Evolutionary conservation across 2,113 vertebrate species (phyloP).

Genomic region (Raja brachyura): DNA sequence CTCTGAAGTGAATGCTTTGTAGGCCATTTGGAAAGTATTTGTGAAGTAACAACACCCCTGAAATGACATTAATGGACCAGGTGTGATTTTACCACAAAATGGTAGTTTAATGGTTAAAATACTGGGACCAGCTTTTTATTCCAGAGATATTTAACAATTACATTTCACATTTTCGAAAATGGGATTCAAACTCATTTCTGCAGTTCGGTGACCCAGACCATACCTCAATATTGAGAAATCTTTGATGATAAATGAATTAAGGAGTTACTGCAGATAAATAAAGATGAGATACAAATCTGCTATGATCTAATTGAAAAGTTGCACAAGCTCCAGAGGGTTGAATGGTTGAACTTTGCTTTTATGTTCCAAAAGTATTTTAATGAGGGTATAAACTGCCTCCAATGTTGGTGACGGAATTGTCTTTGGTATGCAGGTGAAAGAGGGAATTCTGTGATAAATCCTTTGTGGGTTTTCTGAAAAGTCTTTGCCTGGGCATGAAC

Average conservation of each 20-base stretch:
- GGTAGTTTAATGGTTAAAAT: too few species aligned
- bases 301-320: not conserved
- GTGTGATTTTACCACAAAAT: too few species aligned
- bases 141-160: too few species aligned
- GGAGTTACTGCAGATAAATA: not conserved
- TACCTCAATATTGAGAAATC: not conserved
- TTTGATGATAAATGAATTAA: not conserved
- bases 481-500: not conserved
- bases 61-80: too few species aligned
- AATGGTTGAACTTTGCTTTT: not conserved
- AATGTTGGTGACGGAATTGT: not conserved
- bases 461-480: not conserved
- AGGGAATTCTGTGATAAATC: not conserved
- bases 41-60: too few species aligned
- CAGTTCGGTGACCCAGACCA: too few species aligned
- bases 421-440: not conserved
- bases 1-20: too few species aligned
- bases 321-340: not conserved
- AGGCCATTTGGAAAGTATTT: too few species aligned
- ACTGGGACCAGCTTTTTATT: too few species aligned
- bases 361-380: not conserved
- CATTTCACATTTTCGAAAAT: too few species aligned
- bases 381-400: not conserved
- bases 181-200: too few species aligned
- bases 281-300: not conserved